These are phyloP conservation scores for Platycercus adscitus DNA, from an alignment of 2,113 vertebrate species.

Conservation along the genomic window DNA sequence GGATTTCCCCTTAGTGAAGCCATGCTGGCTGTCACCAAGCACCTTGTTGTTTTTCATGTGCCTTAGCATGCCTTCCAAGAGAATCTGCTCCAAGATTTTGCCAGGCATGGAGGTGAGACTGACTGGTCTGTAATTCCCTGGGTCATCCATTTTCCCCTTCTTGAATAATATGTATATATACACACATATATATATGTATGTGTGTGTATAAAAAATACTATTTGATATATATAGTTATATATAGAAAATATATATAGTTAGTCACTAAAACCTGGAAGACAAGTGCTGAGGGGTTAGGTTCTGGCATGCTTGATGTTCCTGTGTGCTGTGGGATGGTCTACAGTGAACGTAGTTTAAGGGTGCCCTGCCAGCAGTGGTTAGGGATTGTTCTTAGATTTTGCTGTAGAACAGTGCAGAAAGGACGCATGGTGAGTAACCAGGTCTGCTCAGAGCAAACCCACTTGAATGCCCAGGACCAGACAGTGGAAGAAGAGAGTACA, in stretches of 20 bases:
- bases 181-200: too few species aligned
- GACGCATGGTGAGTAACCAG: not conserved
- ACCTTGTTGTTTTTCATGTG: too few species aligned
- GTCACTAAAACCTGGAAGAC: not conserved
- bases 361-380: not conserved
- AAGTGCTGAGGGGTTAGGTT: not conserved
- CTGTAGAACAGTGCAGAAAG: not conserved
- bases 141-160: too few species aligned
- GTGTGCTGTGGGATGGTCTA: not conserved
- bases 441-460: not conserved
- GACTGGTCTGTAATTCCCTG: too few species aligned
- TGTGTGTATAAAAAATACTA: too few species aligned
- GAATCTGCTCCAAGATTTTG: too few species aligned
- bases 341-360: not conserved
- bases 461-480: not conserved
- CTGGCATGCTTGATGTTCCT: not conserved
- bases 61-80: too few species aligned
- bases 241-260: not conserved
- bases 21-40: too few species aligned
- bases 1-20: too few species aligned
- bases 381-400: not conserved
- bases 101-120: too few species aligned
- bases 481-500: accelerated
- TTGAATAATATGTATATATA: too few species aligned
- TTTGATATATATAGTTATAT: too few species aligned